Evolutionary conservation across 2,888 invertebrate genomes (phyloP).

Genomic region (Pemphredon lugubris): DNA sequence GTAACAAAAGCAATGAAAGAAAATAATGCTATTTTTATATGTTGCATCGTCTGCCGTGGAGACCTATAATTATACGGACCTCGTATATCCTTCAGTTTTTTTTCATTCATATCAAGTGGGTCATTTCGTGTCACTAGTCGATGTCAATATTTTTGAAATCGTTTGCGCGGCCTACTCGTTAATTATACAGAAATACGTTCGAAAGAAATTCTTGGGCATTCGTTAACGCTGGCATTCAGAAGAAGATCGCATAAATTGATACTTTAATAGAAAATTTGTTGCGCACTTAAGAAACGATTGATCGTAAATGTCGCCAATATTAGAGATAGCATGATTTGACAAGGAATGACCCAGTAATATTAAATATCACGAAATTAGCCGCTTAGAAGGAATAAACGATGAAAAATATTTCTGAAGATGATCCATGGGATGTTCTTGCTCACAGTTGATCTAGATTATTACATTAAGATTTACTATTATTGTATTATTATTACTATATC

Average conservation of each 20-base stretch:
- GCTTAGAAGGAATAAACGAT: constrained; percentile 61
- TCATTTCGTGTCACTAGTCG: constrained; percentile 48
- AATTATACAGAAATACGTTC: too few relatives aligned
- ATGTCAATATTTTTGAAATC: too few relatives aligned
- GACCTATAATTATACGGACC: constrained; percentile 61
- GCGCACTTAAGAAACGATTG: too few relatives aligned
- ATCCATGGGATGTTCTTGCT: constrained; percentile 78
- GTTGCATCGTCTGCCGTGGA: constrained; percentile 66
- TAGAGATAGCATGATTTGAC: constrained; percentile 47
- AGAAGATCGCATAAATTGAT: too few relatives aligned
- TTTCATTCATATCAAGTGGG: constrained; percentile 49
- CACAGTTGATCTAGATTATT: constrained; percentile 78
- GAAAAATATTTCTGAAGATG: constrained; percentile 74
- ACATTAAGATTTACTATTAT: constrained; percentile 77
- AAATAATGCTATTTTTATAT: constrained; percentile 69
- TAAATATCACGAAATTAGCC: constrained; percentile 59
- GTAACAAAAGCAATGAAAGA: constrained; percentile 69
- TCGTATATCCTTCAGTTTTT: constrained; percentile 44
- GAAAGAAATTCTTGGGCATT: too few relatives aligned
- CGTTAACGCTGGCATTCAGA: too few relatives aligned
- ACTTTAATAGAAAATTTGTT: too few relatives aligned
- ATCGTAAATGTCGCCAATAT: too few relatives aligned
- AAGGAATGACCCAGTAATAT: constrained; percentile 55
- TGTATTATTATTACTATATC: constrained; percentile 76
- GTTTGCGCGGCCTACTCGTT: too few relatives aligned